Evolutionary conservation across 1,140 invertebrate genomes (phyloP), one percentile per base, ranked within the genome.

Genomic region (Zaprionus taronus): DNA sequence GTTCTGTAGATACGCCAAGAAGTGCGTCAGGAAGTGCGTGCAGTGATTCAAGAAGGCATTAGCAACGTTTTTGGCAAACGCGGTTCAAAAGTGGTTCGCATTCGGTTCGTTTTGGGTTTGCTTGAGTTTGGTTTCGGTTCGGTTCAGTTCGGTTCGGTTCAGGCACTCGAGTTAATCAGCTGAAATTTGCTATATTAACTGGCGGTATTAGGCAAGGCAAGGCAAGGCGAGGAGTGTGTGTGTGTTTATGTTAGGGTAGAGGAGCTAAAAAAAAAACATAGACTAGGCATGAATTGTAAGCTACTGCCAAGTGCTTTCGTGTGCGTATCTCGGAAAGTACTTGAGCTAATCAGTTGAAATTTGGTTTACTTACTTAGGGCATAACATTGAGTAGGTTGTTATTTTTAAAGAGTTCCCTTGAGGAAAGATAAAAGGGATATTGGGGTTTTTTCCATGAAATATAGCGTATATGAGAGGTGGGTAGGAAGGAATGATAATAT

Each of bases 1-100:
- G 41, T n/a, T 47, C 14, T 38, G 36, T 38, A 38, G 36, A 38
- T 38, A 38, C 41, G 41, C n/a, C 9, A 51, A 51, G 47, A 51
- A 51, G 47, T 51, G 20, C 47, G 31, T 34, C 31, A 34, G 47
- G 47, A 51, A 51, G 47, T 51, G 47, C 47, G 47, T 51, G 47
- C 47, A 51, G 20, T 51, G 47, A 51, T 51, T 51, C 47, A 12
- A 51, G 47, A 4, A 47, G 41, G 41, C 41, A 47, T 47, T 47
- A 47, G 3, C 41, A 47, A 47, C 15, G n/a, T 7, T 47, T 47
- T 47, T 47, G n/a, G 41, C 15, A n/a, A 47, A 47, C n/a, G 41
- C 41, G 41, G 41, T 47, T 17, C n/a, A 17, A 47, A 47, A 47
- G 41, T 47, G 41, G 41, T 44, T n/a, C 41, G 31, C 31, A 34